Conservation (phyloP, 2,113 vertebrate species). For the Trogon surrucura region DNA sequence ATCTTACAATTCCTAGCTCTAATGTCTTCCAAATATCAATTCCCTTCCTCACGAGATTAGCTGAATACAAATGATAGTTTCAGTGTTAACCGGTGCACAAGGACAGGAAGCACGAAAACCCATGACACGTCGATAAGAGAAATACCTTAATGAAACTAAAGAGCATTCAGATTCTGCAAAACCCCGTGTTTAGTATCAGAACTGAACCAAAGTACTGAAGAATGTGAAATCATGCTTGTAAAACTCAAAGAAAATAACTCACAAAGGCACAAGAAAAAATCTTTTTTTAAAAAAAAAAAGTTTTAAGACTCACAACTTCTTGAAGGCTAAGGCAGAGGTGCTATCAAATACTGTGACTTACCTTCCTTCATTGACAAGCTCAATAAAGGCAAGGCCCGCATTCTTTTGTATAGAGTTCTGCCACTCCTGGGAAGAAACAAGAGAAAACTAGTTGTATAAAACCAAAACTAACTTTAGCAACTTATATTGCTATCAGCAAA, state of each 20-base stretch:
- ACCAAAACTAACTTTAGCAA: not conserved
- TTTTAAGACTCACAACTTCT: not conserved
- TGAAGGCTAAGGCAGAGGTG: not conserved
- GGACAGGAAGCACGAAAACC: conserved; percentile 23
- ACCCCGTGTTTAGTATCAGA: not conserved
- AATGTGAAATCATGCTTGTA: not conserved
- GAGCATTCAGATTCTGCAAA: not conserved
- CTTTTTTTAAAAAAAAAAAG: not conserved
- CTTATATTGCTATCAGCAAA: conserved; percentile 14
- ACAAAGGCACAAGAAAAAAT: not conserved
- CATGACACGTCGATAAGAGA: not conserved
- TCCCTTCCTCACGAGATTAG: conserved; percentile 13
- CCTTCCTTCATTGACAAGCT: conserved; percentile 92
- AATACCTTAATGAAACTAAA: not conserved
- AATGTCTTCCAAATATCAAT: conserved; percentile 21
- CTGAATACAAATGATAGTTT: conserved; percentile 46
- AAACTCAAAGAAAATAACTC: not conserved
- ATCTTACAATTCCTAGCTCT: conserved; percentile 20
- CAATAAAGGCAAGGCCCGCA: conserved; percentile 89
- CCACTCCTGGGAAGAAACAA: conserved; percentile 80
- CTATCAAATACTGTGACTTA: conserved; percentile 47
- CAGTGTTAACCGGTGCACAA: conserved; percentile 5
- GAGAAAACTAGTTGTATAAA: not conserved
- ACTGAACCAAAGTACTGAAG: not conserved
- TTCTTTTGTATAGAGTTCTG: conserved; percentile 96